A percentile compares a stretch with the other conserved stretches of the same genome.
These are phyloP conservation scores for Agrochola circellaris DNA, from an alignment of 2,888 invertebrate genomes.

Conservation along the genomic window DNA sequence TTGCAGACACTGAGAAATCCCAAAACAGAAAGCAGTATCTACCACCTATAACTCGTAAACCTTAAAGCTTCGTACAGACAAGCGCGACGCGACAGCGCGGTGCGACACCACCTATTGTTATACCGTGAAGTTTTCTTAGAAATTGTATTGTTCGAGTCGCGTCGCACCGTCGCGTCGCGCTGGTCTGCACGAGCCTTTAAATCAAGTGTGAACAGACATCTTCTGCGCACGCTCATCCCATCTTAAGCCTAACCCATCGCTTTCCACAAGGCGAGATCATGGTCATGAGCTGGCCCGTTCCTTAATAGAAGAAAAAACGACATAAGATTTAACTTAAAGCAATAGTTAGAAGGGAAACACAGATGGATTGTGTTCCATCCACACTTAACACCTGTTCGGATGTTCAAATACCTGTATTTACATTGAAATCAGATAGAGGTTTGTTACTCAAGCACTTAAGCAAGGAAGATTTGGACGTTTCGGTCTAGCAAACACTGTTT, in stretches of 20 bases:
- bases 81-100: too few relatives aligned
- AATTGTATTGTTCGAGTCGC: too few relatives aligned
- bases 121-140: too few relatives aligned
- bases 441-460: neutral
- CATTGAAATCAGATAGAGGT: neutral
- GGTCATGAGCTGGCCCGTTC: neutral
- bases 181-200: too few relatives aligned
- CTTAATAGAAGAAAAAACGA: neutral
- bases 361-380: neutral
- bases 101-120: too few relatives aligned
- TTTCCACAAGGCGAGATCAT: too few relatives aligned
- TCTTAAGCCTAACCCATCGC: too few relatives aligned
- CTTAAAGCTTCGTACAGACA: too few relatives aligned
- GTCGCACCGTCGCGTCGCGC: too few relatives aligned
- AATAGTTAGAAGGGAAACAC: neutral
- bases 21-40: neutral
- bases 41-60: too few relatives aligned
- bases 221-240: neutral
- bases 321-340: neutral
- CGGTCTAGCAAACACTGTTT: neutral
- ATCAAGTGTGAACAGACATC: neutral
- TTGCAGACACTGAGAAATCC: too few relatives aligned
- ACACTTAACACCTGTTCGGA: too few relatives aligned
- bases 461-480: neutral
- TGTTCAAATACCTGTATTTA: slow-evolving; percentile 1